Evolutionary conservation across 2,888 invertebrate genomes (phyloP).

Genomic region (Plemyria rubiginata): DNA sequence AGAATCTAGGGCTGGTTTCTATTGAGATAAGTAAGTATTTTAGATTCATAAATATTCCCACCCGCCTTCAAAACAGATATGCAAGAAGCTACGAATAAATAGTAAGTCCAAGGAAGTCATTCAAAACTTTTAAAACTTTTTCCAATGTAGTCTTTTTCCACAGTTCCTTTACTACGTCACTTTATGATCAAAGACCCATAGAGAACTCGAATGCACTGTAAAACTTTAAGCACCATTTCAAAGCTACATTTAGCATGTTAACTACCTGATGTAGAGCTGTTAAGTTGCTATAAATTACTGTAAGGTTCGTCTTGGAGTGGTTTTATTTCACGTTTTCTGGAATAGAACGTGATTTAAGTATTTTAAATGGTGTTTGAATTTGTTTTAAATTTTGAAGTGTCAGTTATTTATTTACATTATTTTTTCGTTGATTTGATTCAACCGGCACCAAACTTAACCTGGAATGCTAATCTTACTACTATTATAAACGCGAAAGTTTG

Average conservation of each 20-base stretch:
- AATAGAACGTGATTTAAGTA: neutral
- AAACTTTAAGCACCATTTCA: conserved; percentile 39
- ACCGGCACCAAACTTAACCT: no score
- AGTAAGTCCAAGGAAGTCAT: no score
- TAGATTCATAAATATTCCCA: neutral
- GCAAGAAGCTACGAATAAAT: no score
- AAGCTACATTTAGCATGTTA: conserved; percentile 40
- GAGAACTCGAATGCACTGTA: conserved; percentile 10
- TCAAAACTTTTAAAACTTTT: conserved; percentile 13
- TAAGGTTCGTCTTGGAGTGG: conserved; percentile 26
- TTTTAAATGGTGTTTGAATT: no score
- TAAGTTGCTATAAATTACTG: conserved; percentile 40
- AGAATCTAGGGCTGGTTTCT: neutral
- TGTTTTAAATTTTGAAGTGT: neutral
- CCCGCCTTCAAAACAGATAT: neutral
- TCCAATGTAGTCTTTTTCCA: neutral
- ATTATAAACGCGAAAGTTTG: no score
- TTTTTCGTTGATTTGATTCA: no score
- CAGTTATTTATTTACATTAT: neutral
- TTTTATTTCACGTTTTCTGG: conserved; percentile 5
- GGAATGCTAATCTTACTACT: no score
- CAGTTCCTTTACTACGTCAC: conserved; percentile 8
- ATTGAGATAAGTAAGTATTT: no score
- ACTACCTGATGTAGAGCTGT: conserved; percentile 41
- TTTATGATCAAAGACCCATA: conserved; percentile 23